Base-by-base conservation (phyloP, 2,113 vertebrate species). In the Cheirogaleus medius region DNA sequence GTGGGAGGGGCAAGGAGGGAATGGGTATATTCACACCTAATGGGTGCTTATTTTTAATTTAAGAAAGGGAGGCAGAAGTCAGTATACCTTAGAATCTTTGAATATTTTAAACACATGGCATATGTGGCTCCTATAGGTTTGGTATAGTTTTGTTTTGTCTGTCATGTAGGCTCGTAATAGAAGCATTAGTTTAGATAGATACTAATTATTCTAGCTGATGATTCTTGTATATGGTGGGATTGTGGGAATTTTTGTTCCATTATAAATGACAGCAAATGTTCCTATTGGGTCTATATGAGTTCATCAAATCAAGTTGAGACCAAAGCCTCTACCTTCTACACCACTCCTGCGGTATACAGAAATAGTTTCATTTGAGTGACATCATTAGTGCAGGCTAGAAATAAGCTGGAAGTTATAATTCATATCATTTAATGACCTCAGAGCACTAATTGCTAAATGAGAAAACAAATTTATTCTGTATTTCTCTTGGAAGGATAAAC, bases 361-460 rank as follows among this genome's bases (percentile, higher is more conserved):
- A 83, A 42, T 77, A 90, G 44, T 91, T 90, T 84, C 5, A 60
- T 97, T 96, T 87, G 37, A 74, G 39, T 82, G 44, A 87, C 29
- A 85, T 80, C 54, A 91, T 39, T 89, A 77, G 23, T 44, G 5
- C 52, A 84, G 66, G 77, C 44, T 39, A 97, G 37, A 86, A 85
- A 73, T 63, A 52, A 58, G 13, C 7, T 82, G 5, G 13, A 77
- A 77, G 95, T 88, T 60, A 71, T 3, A 47, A 21, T 74, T 93
- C 13, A 15, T 81, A 23, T 9, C 29, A 52, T 85, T n/a, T 63
- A 94, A 88, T 78, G n/a, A 63, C 25, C 47, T 91, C 68, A 74
- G 44, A 89, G 25, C 5, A 39, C 69, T 87, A 74, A 87, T 25
- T 86, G 20, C 80, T 95, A 94, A 94, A 37, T 44, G 23, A 95